Percentiles rank a stretch among this genome's conserved stretches.
Evolutionary conservation across 2,113 vertebrate species (phyloP).

Genomic region (Bucco capensis): DNA sequence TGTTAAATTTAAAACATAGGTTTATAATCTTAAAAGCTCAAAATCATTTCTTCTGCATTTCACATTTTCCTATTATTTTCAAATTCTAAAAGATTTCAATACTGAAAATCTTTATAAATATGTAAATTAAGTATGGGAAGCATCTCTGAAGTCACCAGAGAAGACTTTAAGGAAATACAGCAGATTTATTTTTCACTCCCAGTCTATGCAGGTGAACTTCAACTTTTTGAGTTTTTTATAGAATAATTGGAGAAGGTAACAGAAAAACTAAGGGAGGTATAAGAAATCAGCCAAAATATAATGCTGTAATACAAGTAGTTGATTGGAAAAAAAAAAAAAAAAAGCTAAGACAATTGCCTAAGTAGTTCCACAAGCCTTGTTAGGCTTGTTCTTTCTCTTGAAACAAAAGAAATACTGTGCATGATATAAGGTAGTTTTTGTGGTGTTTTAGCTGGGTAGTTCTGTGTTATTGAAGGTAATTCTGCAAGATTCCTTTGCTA

Average conservation of each 20-base stretch:
- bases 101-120: background rate
- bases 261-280: background rate
- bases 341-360: background rate
- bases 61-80: background rate
- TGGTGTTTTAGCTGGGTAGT: rapidly evolving
- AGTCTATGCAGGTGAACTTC: background rate
- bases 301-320: background rate
- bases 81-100: background rate
- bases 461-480: background rate
- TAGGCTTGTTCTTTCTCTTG: background rate
- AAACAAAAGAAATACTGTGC: background rate
- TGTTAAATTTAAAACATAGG: background rate
- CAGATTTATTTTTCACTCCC: background rate
- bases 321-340: background rate
- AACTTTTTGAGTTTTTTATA: rapidly evolving
- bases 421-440: rapidly evolving
- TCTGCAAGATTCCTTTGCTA: too few relatives aligned
- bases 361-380: background rate
- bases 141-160: background rate
- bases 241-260: background rate
- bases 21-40: background rate
- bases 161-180: background rate
- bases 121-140: background rate
- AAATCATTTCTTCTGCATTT: background rate
- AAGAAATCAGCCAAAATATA: background rate